phyloP scores from a whole-genome alignment of 2,797 vertebrate species.

The Astyanax mexicanus region DNA sequence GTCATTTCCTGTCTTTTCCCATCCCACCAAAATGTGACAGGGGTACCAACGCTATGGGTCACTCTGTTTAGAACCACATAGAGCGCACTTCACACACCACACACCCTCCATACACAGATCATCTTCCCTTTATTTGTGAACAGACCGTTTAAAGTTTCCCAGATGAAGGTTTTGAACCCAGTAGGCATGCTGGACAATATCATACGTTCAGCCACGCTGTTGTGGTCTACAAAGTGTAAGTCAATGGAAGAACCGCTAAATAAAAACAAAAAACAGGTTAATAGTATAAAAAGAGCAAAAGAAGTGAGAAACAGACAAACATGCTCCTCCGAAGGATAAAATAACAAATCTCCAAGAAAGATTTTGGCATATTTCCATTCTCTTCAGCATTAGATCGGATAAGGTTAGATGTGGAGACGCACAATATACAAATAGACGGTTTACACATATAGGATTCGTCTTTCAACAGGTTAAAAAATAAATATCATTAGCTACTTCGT shows the following conservation, averaged over 20 bases:
- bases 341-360: slow-evolving; percentile 42
- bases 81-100: slow-evolving; percentile 41
- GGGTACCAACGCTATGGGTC: slow-evolving; percentile 7
- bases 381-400: slow-evolving; percentile 54
- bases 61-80: slow-evolving; percentile 37
- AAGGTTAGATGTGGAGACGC: slow-evolving; percentile 54
- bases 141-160: slow-evolving; percentile 33
- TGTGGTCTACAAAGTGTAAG: slow-evolving; percentile 46
- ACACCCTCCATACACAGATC: slow-evolving; percentile 34
- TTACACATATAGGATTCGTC: slow-evolving; percentile 50
- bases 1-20: neutral
- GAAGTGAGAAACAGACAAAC: slow-evolving; percentile 40
- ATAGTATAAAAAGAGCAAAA: slow-evolving; percentile 56
- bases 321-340: slow-evolving; percentile 53
- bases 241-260: slow-evolving; percentile 38
- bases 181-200: slow-evolving; percentile 54
- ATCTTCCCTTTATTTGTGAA: slow-evolving; percentile 41
- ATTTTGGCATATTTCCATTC: slow-evolving; percentile 67
- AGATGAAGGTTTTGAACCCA: slow-evolving; percentile 29
- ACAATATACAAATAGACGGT: slow-evolving; percentile 61
- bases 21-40: neutral
- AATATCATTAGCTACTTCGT: slow-evolving; percentile 76
- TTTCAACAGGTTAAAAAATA: slow-evolving; percentile 70
- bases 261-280: slow-evolving; percentile 41
- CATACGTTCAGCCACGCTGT: slow-evolving; percentile 40